A percentile compares a stretch with the other conserved stretches of the same genome.
Evolutionary conservation across 2,113 vertebrate genomes (phyloP).

Genomic region (Phaethon lepturus): DNA sequence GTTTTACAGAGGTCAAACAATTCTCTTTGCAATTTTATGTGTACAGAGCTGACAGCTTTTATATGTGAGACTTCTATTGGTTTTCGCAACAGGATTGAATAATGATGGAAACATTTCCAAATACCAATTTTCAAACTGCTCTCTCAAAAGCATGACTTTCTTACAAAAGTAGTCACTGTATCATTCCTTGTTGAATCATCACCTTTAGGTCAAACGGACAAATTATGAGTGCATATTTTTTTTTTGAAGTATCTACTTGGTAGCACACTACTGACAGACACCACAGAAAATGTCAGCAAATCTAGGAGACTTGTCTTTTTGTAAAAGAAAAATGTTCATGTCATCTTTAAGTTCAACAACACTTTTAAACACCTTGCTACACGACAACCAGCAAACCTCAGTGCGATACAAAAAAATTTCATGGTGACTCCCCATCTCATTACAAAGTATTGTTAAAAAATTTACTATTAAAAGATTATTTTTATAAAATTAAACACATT

Average conservation of each 20-base stretch:
- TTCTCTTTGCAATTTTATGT: neutral
- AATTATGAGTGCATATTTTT: fast-evolving
- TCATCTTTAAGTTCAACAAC: neutral
- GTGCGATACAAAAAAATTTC: neutral
- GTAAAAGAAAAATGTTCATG: neutral
- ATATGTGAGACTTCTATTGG: neutral
- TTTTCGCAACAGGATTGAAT: neutral
- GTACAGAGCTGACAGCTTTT: neutral
- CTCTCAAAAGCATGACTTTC: neutral
- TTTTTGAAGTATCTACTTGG: neutral
- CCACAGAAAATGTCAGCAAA: neutral
- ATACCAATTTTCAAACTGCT: neutral
- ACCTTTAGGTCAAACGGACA: neutral
- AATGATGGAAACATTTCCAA: neutral
- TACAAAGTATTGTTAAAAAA: neutral
- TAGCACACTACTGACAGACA: neutral
- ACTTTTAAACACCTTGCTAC: neutral
- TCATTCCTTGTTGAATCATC: neutral
- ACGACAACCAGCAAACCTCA: neutral
- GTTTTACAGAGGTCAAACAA: neutral
- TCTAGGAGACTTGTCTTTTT: neutral
- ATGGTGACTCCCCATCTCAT: too few species aligned
- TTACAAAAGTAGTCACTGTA: neutral
- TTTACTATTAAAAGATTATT: neutral
- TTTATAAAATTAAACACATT: neutral